Evolutionary conservation across 2,797 vertebrate species (phyloP), one percentile per base, ranked within the genome.

Genomic region (Pachyuromys duprasi): DNA sequence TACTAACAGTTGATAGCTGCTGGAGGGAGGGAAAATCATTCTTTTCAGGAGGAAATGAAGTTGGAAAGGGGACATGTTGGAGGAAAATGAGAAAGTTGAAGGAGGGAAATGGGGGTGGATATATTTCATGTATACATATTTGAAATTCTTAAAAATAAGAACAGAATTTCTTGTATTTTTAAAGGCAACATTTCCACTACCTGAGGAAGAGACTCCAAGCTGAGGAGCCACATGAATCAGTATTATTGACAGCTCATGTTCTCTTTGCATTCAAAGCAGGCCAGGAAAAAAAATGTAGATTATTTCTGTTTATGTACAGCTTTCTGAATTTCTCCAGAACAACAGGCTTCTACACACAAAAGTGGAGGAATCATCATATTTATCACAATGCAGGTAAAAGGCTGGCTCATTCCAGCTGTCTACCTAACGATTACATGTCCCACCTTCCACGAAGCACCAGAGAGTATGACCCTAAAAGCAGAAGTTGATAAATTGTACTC

Each of bases 291-390:
- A 76, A 45, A 5, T 24, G 18, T 57, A 33, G 14, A 14, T 28
- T 5, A 31, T 28, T 74, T 36, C 26, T 75, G 33, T 33, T 33
- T 45, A 22, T 28, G 63, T 24, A 49, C 9, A 75, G 57, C 79
- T 24, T 89, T 93, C 62, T 33, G 80, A 82, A 63, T 60, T 67
- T 90, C 81, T 72, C 36, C 84, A 82, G 80, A 89, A 74, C 20
- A 75, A 17, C 33, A 70, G 75, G 0, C 45, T 74, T 55, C 74
- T 31, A 31, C n/a, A 78, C 67, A 80, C 42, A 49, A 39, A 84
- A 91, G 31, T n/a, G 15, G 12, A 86, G 18, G 17, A 89, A 63
- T 11, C 17, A 15, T 89, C 55, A 86, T 15, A 76, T 55, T 55
- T 1, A 78, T 8, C 33, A n/a, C 76, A 39, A 60, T n/a, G 17